These are phyloP conservation scores for Pelochelys cantorii DNA, from an alignment of 2,797 vertebrate species.

Conservation along the genomic window DNA sequence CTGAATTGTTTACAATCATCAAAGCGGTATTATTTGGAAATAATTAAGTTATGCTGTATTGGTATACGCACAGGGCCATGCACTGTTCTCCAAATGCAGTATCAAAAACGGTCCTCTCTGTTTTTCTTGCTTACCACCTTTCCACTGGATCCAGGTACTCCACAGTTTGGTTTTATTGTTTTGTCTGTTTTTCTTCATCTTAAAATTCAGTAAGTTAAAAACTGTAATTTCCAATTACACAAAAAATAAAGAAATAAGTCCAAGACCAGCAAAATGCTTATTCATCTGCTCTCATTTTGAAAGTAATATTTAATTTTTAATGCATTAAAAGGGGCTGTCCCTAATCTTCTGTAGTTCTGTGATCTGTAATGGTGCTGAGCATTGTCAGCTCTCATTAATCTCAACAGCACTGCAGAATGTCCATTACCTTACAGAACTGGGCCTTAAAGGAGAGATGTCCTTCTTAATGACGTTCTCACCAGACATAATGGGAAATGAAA, in stretches of 20 bases:
- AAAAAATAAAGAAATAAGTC: neutral
- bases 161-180: neutral
- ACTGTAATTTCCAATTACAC: slow-evolving; percentile 3
- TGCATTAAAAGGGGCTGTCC: slow-evolving; percentile 25
- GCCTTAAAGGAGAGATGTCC: slow-evolving; percentile 41
- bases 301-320: slow-evolving; percentile 16
- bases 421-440: slow-evolving; percentile 37
- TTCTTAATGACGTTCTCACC: slow-evolving; percentile 31
- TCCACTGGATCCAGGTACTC: slow-evolving; percentile 1
- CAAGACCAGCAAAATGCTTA: neutral
- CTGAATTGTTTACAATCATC: neutral
- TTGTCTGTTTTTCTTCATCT: neutral
- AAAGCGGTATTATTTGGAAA: neutral
- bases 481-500: slow-evolving; percentile 21
- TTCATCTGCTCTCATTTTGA: slow-evolving; percentile 30
- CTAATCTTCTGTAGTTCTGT: neutral
- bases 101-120: neutral
- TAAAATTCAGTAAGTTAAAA: neutral
- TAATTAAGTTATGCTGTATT: neutral
- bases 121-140: neutral
- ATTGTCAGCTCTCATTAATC: slow-evolving; percentile 10
- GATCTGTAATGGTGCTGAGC: slow-evolving; percentile 4
- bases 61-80: neutral
- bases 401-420: fast-evolving
- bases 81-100: neutral